Evolutionary conservation across 2,888 invertebrate genomes (phyloP).

Genomic region (Orthosia gracilis): DNA sequence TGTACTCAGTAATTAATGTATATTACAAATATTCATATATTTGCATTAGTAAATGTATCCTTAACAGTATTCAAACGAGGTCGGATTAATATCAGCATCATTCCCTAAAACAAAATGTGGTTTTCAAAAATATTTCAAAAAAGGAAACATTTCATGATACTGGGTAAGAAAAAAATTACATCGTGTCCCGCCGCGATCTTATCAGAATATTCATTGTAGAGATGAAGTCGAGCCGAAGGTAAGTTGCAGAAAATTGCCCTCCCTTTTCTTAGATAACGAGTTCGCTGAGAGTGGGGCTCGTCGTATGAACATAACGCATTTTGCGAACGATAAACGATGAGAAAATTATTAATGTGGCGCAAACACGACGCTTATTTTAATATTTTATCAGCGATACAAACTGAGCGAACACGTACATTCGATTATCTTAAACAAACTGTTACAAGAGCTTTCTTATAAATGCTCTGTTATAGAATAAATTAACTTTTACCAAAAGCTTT

Average conservation of each 20-base stretch:
- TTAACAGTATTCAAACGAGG: neutral
- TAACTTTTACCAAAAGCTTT: slow-evolving; percentile 16
- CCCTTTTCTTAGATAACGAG: slow-evolving; percentile 75
- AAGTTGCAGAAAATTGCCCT: slow-evolving; percentile 81
- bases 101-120: too few relatives aligned
- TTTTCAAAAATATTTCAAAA: neutral
- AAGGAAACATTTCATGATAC: neutral
- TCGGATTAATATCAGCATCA: neutral
- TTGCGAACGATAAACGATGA: slow-evolving; percentile 65
- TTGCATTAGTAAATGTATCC: neutral
- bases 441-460: slow-evolving; percentile 35
- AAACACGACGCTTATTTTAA: slow-evolving; percentile 56
- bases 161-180: slow-evolving; percentile 35
- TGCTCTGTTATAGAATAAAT: slow-evolving; percentile 34
- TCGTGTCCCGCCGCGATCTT: slow-evolving; percentile 38
- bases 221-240: slow-evolving; percentile 69
- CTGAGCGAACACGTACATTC: slow-evolving; percentile 47
- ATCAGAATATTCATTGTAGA: slow-evolving; percentile 69
- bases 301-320: slow-evolving; percentile 64
- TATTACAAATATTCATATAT: neutral
- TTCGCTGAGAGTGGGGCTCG: slow-evolving; percentile 66
- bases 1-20: too few relatives aligned
- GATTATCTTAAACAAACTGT: slow-evolving; percentile 58
- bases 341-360: slow-evolving; percentile 57
- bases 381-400: slow-evolving; percentile 55